Conservation (phyloP, 2,797 vertebrate species). For the Urophycis tenuis region DNA sequence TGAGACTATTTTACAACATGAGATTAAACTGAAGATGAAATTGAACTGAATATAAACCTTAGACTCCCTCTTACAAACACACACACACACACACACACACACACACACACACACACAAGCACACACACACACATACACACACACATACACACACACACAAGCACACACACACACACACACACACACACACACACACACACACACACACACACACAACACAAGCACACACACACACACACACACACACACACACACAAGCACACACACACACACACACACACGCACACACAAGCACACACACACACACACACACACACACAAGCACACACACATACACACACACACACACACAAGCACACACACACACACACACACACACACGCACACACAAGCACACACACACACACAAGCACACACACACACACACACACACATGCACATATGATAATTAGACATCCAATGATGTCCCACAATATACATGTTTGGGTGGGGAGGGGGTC, state of each 20-base stretch:
- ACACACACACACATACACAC: slow-evolving; percentile 5
- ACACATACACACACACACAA: slow-evolving; percentile 17
- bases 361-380: background rate
- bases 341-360: slow-evolving; percentile 16
- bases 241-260: slow-evolving; percentile 9
- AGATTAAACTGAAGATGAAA: background rate
- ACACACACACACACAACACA: background rate
- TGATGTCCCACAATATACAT: background rate
- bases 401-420: too few relatives aligned
- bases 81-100: background rate
- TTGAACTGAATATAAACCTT: background rate
- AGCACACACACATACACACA: slow-evolving; percentile 13
- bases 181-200: background rate
- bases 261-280: background rate
- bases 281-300: background rate
- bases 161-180: slow-evolving; percentile 12
- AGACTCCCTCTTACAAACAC: slow-evolving; percentile 15
- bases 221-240: background rate
- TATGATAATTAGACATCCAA: background rate
- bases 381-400: background rate
- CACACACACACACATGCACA: background rate
- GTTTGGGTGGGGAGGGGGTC: too few relatives aligned
- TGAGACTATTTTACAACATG: background rate
- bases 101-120: background rate
- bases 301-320: slow-evolving; percentile 7